Conservation (phyloP, 2,113 vertebrate species). For the Hymenochirus boettgeri region DNA sequence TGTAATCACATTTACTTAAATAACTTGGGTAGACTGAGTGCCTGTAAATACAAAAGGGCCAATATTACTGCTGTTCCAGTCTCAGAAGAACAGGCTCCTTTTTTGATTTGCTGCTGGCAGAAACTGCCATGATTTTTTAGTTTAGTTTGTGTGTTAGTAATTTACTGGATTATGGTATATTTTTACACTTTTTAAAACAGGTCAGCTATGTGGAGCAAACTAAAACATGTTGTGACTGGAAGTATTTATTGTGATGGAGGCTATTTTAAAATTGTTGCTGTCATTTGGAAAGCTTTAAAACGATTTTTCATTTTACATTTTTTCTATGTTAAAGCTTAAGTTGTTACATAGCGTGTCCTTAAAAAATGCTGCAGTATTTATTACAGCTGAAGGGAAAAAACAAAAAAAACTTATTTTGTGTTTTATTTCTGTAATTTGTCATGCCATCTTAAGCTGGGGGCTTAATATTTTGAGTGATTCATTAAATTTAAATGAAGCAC, state of each 20-base stretch:
- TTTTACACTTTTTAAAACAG: neutral
- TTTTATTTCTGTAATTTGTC: no score
- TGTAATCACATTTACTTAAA: no score
- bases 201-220: neutral
- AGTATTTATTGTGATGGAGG: neutral
- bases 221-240: neutral
- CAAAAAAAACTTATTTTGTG: no score
- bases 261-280: constrained; percentile 8
- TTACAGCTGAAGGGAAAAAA: constrained; percentile 47
- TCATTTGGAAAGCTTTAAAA: neutral
- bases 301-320: neutral
- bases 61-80: neutral
- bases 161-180: neutral
- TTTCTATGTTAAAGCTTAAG: constrained; percentile 53
- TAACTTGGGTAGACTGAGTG: constrained; percentile 38
- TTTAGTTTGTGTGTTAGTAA: neutral
- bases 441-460: no score
- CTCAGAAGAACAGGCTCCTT: neutral
- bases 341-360: constrained; percentile 53
- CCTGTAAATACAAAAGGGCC: neutral
- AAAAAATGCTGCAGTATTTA: constrained; percentile 64
- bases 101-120: neutral
- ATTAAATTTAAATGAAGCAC: no score
- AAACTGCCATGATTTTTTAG: neutral
- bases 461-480: no score